phyloP scores from a whole-genome alignment of 2,797 vertebrate species.

The Rhyacichthys aspro region DNA sequence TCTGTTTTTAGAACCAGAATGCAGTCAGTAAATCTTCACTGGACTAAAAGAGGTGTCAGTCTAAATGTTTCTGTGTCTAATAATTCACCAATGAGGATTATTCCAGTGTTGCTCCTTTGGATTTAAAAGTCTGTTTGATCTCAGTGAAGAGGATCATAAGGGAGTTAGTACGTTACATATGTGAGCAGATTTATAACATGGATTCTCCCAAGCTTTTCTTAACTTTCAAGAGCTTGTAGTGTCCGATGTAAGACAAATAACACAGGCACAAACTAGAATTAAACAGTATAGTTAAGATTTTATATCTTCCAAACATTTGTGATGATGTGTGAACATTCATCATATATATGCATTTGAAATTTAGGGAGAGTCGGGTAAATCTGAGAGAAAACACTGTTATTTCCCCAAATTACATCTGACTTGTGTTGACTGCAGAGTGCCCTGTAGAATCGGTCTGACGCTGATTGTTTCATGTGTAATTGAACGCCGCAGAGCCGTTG shows the following conservation, averaged over 20 bases:
- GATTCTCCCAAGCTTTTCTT: too few species aligned
- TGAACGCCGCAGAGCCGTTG: conserved; percentile 8
- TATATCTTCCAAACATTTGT: too few species aligned
- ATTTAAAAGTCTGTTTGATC: conserved; percentile 8
- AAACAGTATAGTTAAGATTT: too few species aligned
- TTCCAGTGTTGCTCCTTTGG: conserved; percentile 15
- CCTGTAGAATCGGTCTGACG: neutral
- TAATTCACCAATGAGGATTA: conserved; percentile 13
- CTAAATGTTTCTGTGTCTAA: conserved; percentile 19
- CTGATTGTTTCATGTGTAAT: conserved; percentile 21
- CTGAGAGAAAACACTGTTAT: too few species aligned
- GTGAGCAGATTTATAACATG: too few species aligned
- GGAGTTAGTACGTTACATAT: too few species aligned
- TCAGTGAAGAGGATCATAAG: neutral
- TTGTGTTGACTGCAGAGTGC: conserved; percentile 5
- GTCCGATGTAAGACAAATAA: too few species aligned
- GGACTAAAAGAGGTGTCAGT: conserved; percentile 32
- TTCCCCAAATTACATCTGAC: neutral
- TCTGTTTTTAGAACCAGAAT: conserved; percentile 31
- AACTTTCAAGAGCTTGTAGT: too few species aligned
- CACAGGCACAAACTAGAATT: too few species aligned
- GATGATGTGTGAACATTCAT: too few species aligned
- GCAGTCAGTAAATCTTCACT: conserved; percentile 15
- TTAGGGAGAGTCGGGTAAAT: too few species aligned
- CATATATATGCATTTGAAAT: too few species aligned